Conservation (phyloP, 1,140 invertebrate species). For the Bombus pyrosoma region DNA sequence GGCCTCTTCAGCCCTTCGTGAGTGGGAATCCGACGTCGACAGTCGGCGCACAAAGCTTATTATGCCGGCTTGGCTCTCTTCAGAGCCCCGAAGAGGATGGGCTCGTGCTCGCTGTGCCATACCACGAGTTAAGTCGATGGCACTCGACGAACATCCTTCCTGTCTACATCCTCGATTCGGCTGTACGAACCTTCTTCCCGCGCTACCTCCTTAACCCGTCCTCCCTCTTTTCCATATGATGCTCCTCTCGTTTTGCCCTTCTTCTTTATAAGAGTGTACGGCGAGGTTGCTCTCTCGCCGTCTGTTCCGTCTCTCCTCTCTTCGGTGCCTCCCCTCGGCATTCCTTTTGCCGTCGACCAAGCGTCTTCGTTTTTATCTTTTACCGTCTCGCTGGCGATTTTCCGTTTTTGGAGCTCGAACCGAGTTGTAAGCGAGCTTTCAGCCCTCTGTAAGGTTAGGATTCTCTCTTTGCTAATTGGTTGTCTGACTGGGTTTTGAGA, state of each 20-base stretch:
- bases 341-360: slow-evolving; percentile 14
- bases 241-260: neutral
- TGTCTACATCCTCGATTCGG: slow-evolving; percentile 68
- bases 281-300: slow-evolving; percentile 6
- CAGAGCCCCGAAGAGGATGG: slow-evolving; percentile 53
- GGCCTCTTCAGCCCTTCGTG: slow-evolving; percentile 60
- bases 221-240: neutral
- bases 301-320: neutral
- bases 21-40: slow-evolving; percentile 56
- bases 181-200: slow-evolving; percentile 37
- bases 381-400: neutral
- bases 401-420: neutral
- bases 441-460: neutral
- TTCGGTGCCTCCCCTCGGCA: neutral
- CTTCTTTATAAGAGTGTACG: neutral
- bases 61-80: slow-evolving; percentile 71
- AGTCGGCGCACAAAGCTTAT: slow-evolving; percentile 75
- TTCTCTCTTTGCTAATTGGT: neutral
- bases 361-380: slow-evolving; percentile 29
- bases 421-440: neutral
- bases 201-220: slow-evolving; percentile 29
- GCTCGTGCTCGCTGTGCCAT: slow-evolving; percentile 65
- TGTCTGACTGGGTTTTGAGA: neutral
- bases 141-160: slow-evolving; percentile 74
- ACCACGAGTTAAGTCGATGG: slow-evolving; percentile 72